phyloP scores from a whole-genome alignment of 2,888 invertebrate species.

The Vandiemenella viatica region DNA sequence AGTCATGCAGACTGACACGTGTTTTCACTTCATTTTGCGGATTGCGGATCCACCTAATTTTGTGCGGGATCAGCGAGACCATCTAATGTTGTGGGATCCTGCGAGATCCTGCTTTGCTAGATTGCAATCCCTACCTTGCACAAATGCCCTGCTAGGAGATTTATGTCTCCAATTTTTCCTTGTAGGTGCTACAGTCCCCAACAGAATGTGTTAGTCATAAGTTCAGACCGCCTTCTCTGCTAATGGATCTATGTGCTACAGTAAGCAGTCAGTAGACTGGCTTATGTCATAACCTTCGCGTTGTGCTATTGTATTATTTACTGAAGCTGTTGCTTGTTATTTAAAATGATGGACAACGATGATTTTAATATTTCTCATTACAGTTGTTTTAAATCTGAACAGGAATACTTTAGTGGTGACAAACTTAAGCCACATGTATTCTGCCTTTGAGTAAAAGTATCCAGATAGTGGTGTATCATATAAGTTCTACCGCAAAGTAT shows the following conservation, averaged over 20 bases:
- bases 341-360: not conserved
- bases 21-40: too few species aligned
- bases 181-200: not conserved
- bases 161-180: not conserved
- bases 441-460: not conserved
- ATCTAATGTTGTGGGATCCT: too few species aligned
- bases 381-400: not conserved
- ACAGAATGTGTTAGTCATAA: too few species aligned
- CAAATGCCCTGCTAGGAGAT: not conserved
- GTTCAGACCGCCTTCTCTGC: not conserved
- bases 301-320: too few species aligned
- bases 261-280: not conserved
- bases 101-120: too few species aligned
- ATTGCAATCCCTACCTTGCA: too few species aligned
- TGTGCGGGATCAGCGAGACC: too few species aligned
- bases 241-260: not conserved
- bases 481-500: not conserved
- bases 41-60: too few species aligned
- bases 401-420: not conserved
- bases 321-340: not conserved
- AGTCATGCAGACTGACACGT: too few species aligned
- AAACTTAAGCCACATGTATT: not conserved
- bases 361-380: not conserved
- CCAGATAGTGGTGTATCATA: not conserved
- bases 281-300: too few species aligned